These are phyloP conservation scores for Cetonia aurata DNA, from an alignment of 2,888 invertebrate genomes.

Conservation along the genomic window DNA sequence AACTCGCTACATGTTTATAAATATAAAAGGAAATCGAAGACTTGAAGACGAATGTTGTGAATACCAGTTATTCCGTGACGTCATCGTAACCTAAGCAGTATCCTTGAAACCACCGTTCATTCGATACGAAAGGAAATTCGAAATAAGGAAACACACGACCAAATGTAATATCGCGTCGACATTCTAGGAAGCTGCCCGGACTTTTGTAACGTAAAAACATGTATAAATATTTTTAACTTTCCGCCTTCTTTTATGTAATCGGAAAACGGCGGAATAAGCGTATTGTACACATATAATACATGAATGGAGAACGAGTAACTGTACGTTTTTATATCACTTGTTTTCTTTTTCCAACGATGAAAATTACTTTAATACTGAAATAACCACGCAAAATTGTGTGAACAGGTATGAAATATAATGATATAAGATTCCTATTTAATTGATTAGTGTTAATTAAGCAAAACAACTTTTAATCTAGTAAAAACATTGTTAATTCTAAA, in stretches of 20 bases:
- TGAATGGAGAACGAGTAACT: constrained; percentile 6
- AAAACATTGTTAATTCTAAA: no score
- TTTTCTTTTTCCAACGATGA: constrained; percentile 31
- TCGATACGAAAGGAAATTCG: neutral
- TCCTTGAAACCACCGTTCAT: neutral
- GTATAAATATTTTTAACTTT: constrained; percentile 39
- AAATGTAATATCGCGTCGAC: neutral
- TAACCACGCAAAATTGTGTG: neutral
- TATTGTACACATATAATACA: constrained; percentile 1
- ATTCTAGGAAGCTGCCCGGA: constrained; percentile 16
- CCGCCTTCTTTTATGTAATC: constrained; percentile 36
- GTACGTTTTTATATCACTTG: constrained; percentile 9
- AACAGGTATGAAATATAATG: constrained; percentile 9
- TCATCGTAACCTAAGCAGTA: constrained; percentile 11
- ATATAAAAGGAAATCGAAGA: constrained; percentile 11
- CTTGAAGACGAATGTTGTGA: constrained; percentile 42
- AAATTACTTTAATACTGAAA: constrained; percentile 39
- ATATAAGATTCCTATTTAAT: neutral
- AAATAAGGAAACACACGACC: constrained; percentile 13
- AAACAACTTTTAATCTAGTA: no score
- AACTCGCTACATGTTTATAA: constrained; percentile 27
- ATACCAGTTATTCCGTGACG: constrained; percentile 51
- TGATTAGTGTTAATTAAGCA: neutral
- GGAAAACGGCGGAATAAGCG: constrained; percentile 34
- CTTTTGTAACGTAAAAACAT: constrained; percentile 20